phyloP scores from a whole-genome alignment of 2,797 vertebrate species.

The Pseudochaenichthys georgianus region DNA sequence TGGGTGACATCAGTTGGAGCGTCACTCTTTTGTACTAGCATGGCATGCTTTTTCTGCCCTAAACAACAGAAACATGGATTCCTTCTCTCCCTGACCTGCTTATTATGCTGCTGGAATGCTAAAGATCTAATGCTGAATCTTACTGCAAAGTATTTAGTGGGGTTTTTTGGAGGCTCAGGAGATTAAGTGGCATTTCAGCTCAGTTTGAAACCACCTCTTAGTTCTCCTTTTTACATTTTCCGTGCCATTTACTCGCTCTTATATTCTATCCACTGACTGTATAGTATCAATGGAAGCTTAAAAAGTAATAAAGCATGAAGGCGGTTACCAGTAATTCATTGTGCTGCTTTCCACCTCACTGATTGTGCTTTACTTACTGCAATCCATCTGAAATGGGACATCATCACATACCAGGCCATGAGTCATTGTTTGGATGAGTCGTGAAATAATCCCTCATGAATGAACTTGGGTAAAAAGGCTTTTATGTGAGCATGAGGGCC shows the following conservation, averaged over 20 bases:
- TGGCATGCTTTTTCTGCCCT: conserved; percentile 23
- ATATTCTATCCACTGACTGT: not conserved
- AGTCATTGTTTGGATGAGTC: conserved; percentile 78
- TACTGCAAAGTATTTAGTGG: conserved; percentile 47
- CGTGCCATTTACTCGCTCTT: not conserved
- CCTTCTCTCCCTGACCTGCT: conserved; percentile 53
- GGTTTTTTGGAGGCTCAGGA: conserved; percentile 41
- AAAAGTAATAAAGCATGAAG: not conserved
- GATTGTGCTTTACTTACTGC: conserved; percentile 23
- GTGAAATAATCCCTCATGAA: conserved; percentile 77
- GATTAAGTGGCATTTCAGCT: conserved; percentile 54
- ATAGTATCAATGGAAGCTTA: conserved; percentile 1
- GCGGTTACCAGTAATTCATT: not conserved
- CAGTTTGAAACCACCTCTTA: conserved; percentile 23
- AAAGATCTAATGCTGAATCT: conserved; percentile 44
- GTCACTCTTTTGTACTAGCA: conserved; percentile 47
- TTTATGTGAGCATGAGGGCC: conserved; percentile 56
- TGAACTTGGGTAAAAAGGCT: conserved; percentile 61
- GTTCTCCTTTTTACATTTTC: conserved; percentile 10
- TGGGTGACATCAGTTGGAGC: conserved; percentile 21
- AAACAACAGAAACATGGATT: conserved; percentile 51
- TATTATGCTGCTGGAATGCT: conserved; percentile 55
- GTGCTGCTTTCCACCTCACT: not conserved
- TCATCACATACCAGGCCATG: conserved; percentile 68
- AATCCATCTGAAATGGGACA: conserved; percentile 47